A percentile compares a stretch with the other conserved stretches of the same genome.
Evolutionary conservation across 2,113 vertebrate genomes (phyloP).

Genomic region (Hypomesus transpacificus): DNA sequence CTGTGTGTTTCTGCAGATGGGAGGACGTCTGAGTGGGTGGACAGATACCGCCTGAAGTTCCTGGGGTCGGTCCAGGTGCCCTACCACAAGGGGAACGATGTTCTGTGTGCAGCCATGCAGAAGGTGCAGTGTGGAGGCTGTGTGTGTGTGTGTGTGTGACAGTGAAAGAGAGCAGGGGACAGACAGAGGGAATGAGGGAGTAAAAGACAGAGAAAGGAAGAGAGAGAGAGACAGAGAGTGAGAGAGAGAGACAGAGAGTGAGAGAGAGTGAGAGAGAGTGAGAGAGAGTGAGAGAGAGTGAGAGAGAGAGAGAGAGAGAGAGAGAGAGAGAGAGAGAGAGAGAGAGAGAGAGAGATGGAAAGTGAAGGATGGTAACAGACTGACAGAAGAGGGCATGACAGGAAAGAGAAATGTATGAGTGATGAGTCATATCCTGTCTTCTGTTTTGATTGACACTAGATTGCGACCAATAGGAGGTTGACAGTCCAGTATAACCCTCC

Average conservation of each 20-base stretch:
- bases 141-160: not conserved
- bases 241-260: no score
- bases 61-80: constrained; percentile 95
- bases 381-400: no score
- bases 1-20: constrained; percentile 58
- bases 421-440: no score
- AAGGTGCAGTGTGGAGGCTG: constrained; percentile 74
- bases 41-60: constrained; percentile 90
- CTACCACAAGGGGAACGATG: constrained; percentile 95
- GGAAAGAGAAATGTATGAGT: no score
- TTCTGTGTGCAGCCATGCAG: constrained; percentile 97
- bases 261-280: no score
- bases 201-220: no score
- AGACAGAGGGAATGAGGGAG: not conserved
- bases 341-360: no score
- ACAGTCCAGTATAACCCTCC: constrained; percentile 97
- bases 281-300: no score
- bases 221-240: no score
- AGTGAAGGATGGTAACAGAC: no score
- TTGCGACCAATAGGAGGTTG: constrained; percentile 92
- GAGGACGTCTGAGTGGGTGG: constrained; percentile 86
- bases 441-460: constrained; percentile 65
- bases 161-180: not conserved
- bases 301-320: no score
- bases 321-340: no score